Evolutionary conservation across 2,797 vertebrate species (phyloP).

Genomic region (Vultur gryphus): DNA sequence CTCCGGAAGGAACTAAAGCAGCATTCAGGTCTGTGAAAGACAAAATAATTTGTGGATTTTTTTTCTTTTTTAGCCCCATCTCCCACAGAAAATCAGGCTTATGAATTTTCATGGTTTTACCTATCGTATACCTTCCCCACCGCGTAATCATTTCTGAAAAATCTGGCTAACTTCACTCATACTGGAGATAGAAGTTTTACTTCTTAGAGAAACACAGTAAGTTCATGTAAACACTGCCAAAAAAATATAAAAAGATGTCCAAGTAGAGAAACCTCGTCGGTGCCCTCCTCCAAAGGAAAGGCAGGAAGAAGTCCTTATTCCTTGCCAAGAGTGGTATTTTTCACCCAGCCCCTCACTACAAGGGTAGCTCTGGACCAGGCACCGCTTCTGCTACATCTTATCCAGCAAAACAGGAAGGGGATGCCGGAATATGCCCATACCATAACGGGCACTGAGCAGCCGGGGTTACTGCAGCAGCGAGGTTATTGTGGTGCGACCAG

Average conservation of each 20-base stretch:
- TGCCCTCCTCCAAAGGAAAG: not conserved
- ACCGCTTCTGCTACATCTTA: not conserved
- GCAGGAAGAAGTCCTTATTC: not conserved
- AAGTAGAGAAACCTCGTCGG: not conserved
- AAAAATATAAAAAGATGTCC: not conserved
- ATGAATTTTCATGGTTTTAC: not conserved
- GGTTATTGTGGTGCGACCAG: not conserved
- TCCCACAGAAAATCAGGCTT: not conserved
- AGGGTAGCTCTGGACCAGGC: not conserved
- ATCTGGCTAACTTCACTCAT: not conserved
- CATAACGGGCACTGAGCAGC: rapidly evolving
- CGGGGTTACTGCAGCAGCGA: not conserved
- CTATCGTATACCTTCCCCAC: not conserved
- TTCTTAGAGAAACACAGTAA: not conserved
- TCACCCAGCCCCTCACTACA: not conserved
- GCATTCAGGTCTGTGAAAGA: constrained; percentile 82
- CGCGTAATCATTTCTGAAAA: not conserved
- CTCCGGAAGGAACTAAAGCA: constrained; percentile 96
- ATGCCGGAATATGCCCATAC: rapidly evolving
- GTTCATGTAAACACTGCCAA: not conserved
- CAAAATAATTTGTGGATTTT: not conserved
- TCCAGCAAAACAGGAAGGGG: not conserved
- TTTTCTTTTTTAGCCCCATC: not conserved
- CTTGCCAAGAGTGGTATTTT: not conserved
- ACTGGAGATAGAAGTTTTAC: not conserved